Conservation (phyloP, 2,113 vertebrate species). For the Varanus salvator region DNA sequence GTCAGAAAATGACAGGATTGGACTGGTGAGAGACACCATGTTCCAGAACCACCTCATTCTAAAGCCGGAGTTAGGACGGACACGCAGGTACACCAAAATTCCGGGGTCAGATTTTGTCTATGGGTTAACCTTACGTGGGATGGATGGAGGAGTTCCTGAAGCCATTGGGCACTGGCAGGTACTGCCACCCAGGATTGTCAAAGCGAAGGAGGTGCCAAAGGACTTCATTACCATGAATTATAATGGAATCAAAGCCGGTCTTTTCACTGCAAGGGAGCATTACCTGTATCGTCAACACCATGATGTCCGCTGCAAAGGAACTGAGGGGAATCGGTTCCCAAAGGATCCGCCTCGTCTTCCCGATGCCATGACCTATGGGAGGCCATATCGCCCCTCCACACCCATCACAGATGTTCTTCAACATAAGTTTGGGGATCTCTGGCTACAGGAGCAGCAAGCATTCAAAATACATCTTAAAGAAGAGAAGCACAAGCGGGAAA, state of each 20-base stretch:
- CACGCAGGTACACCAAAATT: background rate
- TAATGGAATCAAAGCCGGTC: background rate
- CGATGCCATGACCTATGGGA: rapidly evolving
- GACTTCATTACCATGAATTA: rapidly evolving
- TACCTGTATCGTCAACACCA: rapidly evolving
- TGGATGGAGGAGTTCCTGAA: background rate
- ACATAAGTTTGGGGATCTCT: slow-evolving; percentile 27
- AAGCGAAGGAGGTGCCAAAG: background rate
- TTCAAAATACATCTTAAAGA: background rate
- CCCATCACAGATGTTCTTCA: slow-evolving; percentile 27
- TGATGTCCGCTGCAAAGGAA: rapidly evolving
- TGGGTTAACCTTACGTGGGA: background rate
- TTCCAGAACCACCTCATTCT: slow-evolving; percentile 31
- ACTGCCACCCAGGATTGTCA: rapidly evolving
- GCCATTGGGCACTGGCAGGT: rapidly evolving
- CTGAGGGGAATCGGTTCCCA: background rate
- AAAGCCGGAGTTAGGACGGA: background rate
- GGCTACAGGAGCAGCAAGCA: slow-evolving; percentile 16
- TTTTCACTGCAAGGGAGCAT: rapidly evolving
- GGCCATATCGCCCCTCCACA: background rate
- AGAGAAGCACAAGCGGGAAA: background rate
- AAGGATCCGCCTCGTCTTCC: rapidly evolving
- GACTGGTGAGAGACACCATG: background rate
- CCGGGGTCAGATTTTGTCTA: background rate
- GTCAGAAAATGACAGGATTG: slow-evolving; percentile 8